These are phyloP conservation scores for Bilobella aurantiaca DNA, from an alignment of 1,140 invertebrate genomes.

Conservation along the genomic window DNA sequence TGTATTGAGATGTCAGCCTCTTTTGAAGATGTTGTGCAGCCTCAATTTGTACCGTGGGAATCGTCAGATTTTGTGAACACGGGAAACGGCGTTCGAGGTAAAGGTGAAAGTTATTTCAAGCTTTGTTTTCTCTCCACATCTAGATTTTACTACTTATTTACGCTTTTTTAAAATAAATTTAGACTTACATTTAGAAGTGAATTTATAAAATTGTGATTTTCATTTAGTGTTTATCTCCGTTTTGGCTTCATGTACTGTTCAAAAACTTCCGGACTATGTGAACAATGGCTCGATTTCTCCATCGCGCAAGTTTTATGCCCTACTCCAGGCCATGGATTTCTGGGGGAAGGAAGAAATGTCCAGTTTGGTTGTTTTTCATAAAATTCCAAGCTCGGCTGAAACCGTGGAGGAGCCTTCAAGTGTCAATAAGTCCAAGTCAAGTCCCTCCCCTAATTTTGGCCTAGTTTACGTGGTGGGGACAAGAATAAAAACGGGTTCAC, in stretches of 20 bases:
- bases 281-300: conserved; percentile 2
- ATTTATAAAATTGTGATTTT: neutral
- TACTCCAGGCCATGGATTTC: conserved; percentile 27
- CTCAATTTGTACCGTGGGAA: conserved; percentile 26
- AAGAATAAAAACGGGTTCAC: conserved; percentile 8
- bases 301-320: conserved; percentile 26
- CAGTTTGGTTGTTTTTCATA: conserved; percentile 27
- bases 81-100: conserved; percentile 23
- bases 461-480: conserved; percentile 24
- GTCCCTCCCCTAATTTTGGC: conserved; percentile 5
- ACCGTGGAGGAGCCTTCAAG: neutral
- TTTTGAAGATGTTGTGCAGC: conserved; percentile 29
- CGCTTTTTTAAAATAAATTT: neutral
- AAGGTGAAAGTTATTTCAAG: conserved; percentile 3
- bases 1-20: conserved; percentile 24
- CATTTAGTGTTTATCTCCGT: conserved; percentile 28
- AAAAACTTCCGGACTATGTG: conserved; percentile 19
- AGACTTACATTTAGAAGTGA: neutral
- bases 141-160: no score
- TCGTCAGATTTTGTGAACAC: conserved; percentile 19
- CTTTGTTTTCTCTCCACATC: no score
- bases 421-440: neutral
- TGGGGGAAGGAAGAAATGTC: conserved; percentile 30
- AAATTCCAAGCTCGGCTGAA: neutral
- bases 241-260: conserved; percentile 23